Percentiles rank a stretch among this genome's conserved stretches.
These are phyloP conservation scores for Xestia sexstrigata DNA, from an alignment of 2,888 invertebrate genomes.

Conservation along the genomic window DNA sequence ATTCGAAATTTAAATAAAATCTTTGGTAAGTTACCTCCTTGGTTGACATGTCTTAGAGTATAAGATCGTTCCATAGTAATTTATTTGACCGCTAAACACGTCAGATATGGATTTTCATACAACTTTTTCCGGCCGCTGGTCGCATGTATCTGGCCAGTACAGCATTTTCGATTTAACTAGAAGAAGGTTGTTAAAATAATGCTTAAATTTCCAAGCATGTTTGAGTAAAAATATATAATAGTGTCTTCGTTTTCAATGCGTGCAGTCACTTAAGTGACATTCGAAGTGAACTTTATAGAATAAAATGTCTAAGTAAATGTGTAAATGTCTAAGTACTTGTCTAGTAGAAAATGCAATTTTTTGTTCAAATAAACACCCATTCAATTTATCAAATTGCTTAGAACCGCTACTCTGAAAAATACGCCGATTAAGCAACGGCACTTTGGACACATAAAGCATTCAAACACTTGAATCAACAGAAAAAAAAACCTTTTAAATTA, in stretches of 20 bases:
- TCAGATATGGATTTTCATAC: too few species aligned
- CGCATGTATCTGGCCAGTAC: too few species aligned
- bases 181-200: too few species aligned
- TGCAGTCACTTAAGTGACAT: not conserved
- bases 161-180: too few species aligned
- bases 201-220: too few species aligned
- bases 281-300: conserved; percentile 2
- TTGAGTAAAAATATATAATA: not conserved
- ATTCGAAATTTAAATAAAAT: too few species aligned
- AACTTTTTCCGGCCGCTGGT: too few species aligned
- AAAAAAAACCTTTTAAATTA: conserved; percentile 70
- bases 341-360: not conserved
- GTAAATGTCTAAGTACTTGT: not conserved
- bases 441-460: conserved; percentile 51
- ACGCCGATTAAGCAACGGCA: conserved; percentile 38
- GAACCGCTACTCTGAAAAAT: conserved; percentile 28
- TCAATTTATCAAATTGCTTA: conserved; percentile 51
- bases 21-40: too few species aligned
- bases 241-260: not conserved
- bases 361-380: conserved; percentile 37
- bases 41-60: too few species aligned
- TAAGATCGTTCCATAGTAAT: too few species aligned
- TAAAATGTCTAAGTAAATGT: too few species aligned
- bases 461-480: conserved; percentile 52
- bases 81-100: too few species aligned